Base-by-base conservation (phyloP, 2,888 invertebrate genomes). In the Pecten maximus region DNA sequence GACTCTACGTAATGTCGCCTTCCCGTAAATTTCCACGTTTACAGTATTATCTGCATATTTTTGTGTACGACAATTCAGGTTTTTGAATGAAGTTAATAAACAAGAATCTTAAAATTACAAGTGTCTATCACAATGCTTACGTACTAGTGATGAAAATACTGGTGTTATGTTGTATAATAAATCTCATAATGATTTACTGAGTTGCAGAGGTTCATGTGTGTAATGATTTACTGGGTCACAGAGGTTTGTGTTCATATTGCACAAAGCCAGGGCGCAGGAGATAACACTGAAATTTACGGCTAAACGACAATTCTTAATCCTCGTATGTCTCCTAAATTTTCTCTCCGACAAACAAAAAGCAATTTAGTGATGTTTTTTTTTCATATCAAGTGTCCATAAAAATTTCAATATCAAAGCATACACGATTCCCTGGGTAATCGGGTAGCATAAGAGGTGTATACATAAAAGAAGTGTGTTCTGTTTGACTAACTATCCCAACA, bases 381-480 rank as follows among this genome's bases (percentile, higher is more conserved):
- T 74, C 28, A 74, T 74, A 74, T 74, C 74, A 74, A 74, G 74
- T 74, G 74, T 74, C 74, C 74, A 74, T 74, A 74, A 74, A 74
- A 28, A 74, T 28, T 74, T 74, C 35, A 74, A 74, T 74, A 74
- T 74, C 74, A 74, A 74, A 12, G 74, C 74, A 74, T 74, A 74
- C 74, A 74, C 3, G 28, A 74, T 74, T 35, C 35, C 74, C 12
- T 35, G 74, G 74, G 35, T 74, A 74, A 74, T 74, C 74, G 35
- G 74, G 74, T 28, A 8, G 4, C 23, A 35, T 74, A 74, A 74
- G 74, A 74, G 74, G 74, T 60, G 6, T 74, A 74, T 16, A 74
- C 35, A 74, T 74, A 74, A 1, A 74, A 35, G 74, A 0, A 74
- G 35, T 74, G 74, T 28, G 28, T 74, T 74, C 35, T 74, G 74